phyloP scores from a whole-genome alignment of 2,888 invertebrate genomes.

The Ellobium chinense region DNA sequence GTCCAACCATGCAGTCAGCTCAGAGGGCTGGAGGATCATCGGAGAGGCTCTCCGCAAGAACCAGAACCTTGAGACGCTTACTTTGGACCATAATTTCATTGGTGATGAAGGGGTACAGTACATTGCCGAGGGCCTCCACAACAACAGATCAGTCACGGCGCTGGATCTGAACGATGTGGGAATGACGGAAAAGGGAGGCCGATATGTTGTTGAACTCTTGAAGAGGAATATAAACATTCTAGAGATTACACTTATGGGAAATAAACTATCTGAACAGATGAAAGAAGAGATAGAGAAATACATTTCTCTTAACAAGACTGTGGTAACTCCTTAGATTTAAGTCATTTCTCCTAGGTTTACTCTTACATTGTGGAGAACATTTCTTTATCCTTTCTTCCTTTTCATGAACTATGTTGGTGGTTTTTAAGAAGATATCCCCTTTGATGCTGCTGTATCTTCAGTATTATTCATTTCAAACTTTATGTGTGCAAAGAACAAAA shows the following conservation, averaged over 20 bases:
- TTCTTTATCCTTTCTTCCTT: no score
- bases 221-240: conserved; percentile 65
- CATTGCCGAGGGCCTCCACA: conserved; percentile 61
- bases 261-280: conserved; percentile 61
- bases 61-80: conserved; percentile 57
- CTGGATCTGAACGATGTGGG: conserved; percentile 70
- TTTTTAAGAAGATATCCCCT: no score
- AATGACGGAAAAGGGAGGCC: conserved; percentile 64
- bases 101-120: conserved; percentile 67
- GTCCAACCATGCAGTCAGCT: conserved; percentile 34
- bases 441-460: no score
- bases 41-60: conserved; percentile 67
- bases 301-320: conserved; percentile 57
- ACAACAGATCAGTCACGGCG: conserved; percentile 61
- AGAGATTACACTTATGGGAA: conserved; percentile 67
- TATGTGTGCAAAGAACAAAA: no score
- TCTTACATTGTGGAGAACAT: no score
- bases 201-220: conserved; percentile 61
- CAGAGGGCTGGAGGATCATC: conserved; percentile 65
- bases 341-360: no score
- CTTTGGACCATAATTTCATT: conserved; percentile 69
- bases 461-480: no score
- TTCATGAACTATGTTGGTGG: no score
- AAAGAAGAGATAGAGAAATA: conserved; percentile 62
- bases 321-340: no score